Evolutionary conservation across 1,140 invertebrate species (phyloP), one percentile per base, ranked within the genome.

Genomic region (Aphidius ervi): DNA sequence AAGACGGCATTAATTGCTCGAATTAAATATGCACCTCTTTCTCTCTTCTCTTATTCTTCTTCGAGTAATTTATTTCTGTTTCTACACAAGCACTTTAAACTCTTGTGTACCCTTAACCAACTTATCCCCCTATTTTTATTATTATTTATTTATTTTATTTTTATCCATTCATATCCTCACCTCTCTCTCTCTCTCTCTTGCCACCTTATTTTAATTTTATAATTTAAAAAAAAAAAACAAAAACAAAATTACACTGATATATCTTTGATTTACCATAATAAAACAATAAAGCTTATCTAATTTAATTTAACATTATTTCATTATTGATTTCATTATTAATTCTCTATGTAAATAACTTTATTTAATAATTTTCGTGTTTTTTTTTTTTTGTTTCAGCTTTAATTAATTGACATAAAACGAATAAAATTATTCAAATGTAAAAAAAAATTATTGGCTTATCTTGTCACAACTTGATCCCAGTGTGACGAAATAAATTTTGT

Each of bases 1-100:
- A 79, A 79, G 77, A 77, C 76, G 76, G 77, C 77, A 80, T 80
- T 80, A 80, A 80, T 80, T 80, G 76, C 76, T 75, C 69, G 76
- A 80, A 80, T 80, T 80, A 80, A 80, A 79, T 80, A 80, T 80
- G 78, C 76, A 79, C 76, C 73, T 78, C 74, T 71, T 71, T 71
- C 69, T 65, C 64, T 65, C 63, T 66, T 50, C 68, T 63, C 63
- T 67, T 63, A 64, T 65, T 66, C 67, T 59, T 65, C 63, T 64
- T 65, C 55, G 63, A 67, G 73, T 77, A 78, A 78, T 78, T 77
- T 78, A 77, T 78, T 78, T 78, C 71, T 70, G 74, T 74, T 76
- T 76, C 72, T 73, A 70, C 60, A 20, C 70, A 73, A 75, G 73
- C 70, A 70, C 71, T 71, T 77, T 74, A 72, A 60, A 77, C 75